Percentiles rank a stretch among this genome's conserved stretches.
Conservation (phyloP, 1,140 invertebrate genomes). For the Scaptomyza hsui region DNA sequence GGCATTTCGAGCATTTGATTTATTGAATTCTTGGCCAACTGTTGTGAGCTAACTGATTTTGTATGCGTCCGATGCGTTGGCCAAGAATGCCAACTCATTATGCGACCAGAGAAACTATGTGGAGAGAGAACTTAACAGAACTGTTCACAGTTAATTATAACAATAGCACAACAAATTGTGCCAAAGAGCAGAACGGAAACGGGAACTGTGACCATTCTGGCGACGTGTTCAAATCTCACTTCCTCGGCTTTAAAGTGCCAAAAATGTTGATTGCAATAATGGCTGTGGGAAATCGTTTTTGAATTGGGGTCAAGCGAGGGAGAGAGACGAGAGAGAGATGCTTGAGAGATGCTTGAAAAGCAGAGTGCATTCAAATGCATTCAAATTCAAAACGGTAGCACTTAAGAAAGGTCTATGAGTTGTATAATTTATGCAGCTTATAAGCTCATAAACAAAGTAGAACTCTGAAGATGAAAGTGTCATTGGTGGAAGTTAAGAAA, state of each 20-base stretch:
- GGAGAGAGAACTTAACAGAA: conserved; percentile 1
- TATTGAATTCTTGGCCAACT: conserved; percentile 55
- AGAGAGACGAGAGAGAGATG: neutral
- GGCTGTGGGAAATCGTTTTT: conserved; percentile 21
- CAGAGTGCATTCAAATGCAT: conserved; percentile 1
- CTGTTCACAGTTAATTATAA: conserved; percentile 75
- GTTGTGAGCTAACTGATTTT: conserved; percentile 60
- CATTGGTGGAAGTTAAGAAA: neutral
- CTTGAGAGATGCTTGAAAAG: neutral
- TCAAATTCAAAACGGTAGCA: conserved; percentile 49
- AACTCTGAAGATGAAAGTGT: conserved; percentile 10
- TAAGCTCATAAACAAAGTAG: neutral
- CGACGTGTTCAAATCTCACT: conserved; percentile 63
- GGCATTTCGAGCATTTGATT: conserved; percentile 70
- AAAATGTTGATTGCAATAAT: conserved; percentile 62
- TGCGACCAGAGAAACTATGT: conserved; percentile 17
- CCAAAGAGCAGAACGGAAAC: conserved; percentile 63
- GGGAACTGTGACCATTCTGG: conserved; percentile 40
- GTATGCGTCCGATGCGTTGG: conserved; percentile 64
- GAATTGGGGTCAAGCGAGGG: conserved; percentile 60
- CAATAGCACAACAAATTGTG: conserved; percentile 65
- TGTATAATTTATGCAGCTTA: conserved; percentile 37
- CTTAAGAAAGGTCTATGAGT: conserved; percentile 17
- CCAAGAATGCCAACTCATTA: conserved; percentile 79
- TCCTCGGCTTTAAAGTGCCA: conserved; percentile 61